These are phyloP conservation scores for Orthosia incerta DNA, from an alignment of 2,888 invertebrate species.

Conservation along the genomic window DNA sequence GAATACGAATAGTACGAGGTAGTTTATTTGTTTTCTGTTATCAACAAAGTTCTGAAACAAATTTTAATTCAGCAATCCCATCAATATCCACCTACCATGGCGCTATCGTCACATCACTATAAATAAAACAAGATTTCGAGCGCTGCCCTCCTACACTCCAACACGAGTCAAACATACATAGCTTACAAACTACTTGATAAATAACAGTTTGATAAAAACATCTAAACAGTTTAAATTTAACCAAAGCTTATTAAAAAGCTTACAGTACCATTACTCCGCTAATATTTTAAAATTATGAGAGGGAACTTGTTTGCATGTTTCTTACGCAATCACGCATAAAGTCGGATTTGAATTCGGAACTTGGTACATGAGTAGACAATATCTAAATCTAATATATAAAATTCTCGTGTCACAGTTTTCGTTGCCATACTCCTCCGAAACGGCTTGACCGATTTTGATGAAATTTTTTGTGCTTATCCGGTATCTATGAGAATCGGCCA, in stretches of 20 bases:
- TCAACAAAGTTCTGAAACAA: slow-evolving; percentile 7
- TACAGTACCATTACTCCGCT: neutral
- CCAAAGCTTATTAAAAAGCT: neutral
- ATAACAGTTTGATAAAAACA: slow-evolving; percentile 20
- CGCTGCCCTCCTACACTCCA: slow-evolving; percentile 18
- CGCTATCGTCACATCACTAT: slow-evolving; percentile 25
- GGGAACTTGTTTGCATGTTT: slow-evolving; percentile 2
- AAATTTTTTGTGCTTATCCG: too few relatives aligned
- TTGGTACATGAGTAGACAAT: neutral
- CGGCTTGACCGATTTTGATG: too few relatives aligned
- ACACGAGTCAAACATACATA: slow-evolving; percentile 8
- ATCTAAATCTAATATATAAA: too few relatives aligned
- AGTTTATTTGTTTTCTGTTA: slow-evolving; percentile 9
- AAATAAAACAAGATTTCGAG: slow-evolving; percentile 35
- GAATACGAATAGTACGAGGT: neutral
- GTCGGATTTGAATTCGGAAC: neutral
- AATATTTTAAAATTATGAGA: slow-evolving; percentile 4
- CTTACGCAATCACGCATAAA: neutral
- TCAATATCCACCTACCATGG: slow-evolving; percentile 30
- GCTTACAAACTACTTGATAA: slow-evolving; percentile 20
- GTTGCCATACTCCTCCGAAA: too few relatives aligned
- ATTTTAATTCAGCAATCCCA: slow-evolving; percentile 1
- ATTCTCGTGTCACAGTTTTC: too few relatives aligned
- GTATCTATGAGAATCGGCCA: too few relatives aligned
- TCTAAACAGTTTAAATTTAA: slow-evolving; percentile 4